phyloP scores from a whole-genome alignment of 2,113 vertebrate species.

The Ploceus nigricollis region DNA sequence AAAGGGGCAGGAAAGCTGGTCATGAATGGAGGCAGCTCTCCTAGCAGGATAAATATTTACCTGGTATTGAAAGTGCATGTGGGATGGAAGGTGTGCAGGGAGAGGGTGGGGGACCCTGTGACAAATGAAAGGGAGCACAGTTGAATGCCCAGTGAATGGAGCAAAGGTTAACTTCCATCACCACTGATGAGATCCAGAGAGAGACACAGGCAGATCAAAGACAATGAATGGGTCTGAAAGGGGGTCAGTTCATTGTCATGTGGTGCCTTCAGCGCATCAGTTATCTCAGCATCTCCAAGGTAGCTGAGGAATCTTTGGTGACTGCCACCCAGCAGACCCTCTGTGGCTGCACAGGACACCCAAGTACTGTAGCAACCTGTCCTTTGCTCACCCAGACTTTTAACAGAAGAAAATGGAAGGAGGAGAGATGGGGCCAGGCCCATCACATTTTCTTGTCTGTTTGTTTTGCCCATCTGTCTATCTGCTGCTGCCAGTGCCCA shows the following conservation, averaged over 20 bases:
- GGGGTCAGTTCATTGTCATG: not conserved
- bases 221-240: constrained; percentile 33
- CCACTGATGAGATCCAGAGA: constrained; percentile 35
- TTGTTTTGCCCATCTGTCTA: constrained; percentile 3
- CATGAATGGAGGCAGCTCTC: not conserved
- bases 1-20: not conserved
- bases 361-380: not conserved
- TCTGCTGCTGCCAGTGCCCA: constrained; percentile 35
- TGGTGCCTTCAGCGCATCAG: constrained; percentile 11
- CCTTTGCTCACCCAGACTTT: not conserved
- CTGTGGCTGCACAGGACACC: not conserved
- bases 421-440: not conserved
- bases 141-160: constrained; percentile 18
- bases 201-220: constrained; percentile 16
- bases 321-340: not conserved
- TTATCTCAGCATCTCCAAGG: constrained; percentile 2
- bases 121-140: constrained; percentile 36
- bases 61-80: not conserved
- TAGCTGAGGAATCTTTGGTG: constrained; percentile 18
- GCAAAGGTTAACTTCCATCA: constrained; percentile 49
- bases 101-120: constrained; percentile 1
- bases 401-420: not conserved
- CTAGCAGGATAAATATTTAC: not conserved
- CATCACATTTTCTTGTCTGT: not conserved
- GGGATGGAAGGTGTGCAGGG: not conserved